Evolutionary conservation across 2,113 vertebrate species (phyloP).

Genomic region (Phaetusa simplex): DNA sequence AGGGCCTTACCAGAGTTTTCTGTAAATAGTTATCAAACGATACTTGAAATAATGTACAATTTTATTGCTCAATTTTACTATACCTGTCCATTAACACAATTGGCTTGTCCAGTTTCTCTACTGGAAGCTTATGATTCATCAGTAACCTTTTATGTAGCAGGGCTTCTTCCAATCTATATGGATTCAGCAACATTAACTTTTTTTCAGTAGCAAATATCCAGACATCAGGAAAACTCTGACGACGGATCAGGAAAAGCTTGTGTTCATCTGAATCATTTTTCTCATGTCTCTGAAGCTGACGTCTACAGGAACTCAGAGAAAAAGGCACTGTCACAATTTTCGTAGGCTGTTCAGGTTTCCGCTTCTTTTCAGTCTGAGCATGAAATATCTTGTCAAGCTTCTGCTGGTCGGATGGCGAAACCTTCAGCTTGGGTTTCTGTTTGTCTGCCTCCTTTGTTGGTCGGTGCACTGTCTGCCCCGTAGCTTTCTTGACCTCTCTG

Average conservation of each 20-base stretch:
- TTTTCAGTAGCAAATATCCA: conserved; percentile 86
- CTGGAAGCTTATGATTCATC: conserved; percentile 88
- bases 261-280: conserved; percentile 10
- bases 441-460: conserved; percentile 62
- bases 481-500: conserved; percentile 75
- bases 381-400: conserved; percentile 87
- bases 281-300: conserved; percentile 68
- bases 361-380: conserved; percentile 77
- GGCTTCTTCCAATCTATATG: conserved; percentile 90
- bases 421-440: conserved; percentile 81
- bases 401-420: conserved; percentile 79
- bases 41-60: background rate
- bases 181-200: conserved; percentile 87
- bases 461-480: conserved; percentile 35
- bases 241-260: conserved; percentile 80
- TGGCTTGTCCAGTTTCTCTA: conserved; percentile 82
- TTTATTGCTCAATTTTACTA: background rate
- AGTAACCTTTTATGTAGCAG: conserved; percentile 88
- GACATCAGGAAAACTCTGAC: conserved; percentile 84
- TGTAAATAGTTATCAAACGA: background rate
- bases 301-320: conserved; percentile 80
- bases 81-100: conserved; percentile 90
- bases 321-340: conserved; percentile 80
- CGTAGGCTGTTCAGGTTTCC: conserved; percentile 41
- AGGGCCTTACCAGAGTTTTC: background rate